A percentile compares a stretch with the other conserved stretches of the same genome.
These are phyloP conservation scores for Cephalotes varians DNA, from an alignment of 2,888 invertebrate species.

Conservation along the genomic window DNA sequence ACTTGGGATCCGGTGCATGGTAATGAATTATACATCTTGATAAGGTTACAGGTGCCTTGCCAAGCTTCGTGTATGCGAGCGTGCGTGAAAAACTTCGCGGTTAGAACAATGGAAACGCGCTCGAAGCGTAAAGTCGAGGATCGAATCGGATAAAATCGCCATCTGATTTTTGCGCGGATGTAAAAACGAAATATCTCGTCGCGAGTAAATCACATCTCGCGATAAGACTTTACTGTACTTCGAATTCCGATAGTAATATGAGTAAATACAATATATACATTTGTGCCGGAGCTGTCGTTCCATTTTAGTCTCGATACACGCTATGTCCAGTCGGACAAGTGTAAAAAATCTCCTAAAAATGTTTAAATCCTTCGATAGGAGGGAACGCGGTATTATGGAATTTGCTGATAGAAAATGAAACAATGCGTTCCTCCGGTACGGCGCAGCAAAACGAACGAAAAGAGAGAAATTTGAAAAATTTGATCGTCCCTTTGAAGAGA, in stretches of 20 bases:
- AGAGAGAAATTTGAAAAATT: constrained; percentile 4
- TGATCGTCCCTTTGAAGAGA: constrained; percentile 3
- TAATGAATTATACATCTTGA: constrained; percentile 57
- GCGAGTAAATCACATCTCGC: constrained; percentile 18
- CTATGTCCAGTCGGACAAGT: not conserved
- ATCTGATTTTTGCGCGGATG: not conserved
- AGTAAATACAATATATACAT: not conserved
- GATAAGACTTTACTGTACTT: constrained; percentile 17
- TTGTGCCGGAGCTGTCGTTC: not conserved
- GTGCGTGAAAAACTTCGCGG: constrained; percentile 12
- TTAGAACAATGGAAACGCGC: constrained; percentile 18
- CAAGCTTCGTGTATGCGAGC: constrained; percentile 23
- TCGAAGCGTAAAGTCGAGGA: no score
- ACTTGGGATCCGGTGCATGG: not conserved
- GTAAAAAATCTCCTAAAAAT: not conserved
- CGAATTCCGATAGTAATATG: constrained; percentile 12
- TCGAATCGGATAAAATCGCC: not conserved
- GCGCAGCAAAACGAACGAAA: not conserved
- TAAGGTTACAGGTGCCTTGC: constrained; percentile 27
- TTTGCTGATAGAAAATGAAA: not conserved
- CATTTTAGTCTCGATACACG: not conserved
- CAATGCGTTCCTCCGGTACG: not conserved
- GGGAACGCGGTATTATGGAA: not conserved
- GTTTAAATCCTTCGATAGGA: not conserved
- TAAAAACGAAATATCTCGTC: constrained; percentile 9